Conservation (phyloP, 1,140 invertebrate genomes). For the Anagrus nilaparvatae region DNA sequence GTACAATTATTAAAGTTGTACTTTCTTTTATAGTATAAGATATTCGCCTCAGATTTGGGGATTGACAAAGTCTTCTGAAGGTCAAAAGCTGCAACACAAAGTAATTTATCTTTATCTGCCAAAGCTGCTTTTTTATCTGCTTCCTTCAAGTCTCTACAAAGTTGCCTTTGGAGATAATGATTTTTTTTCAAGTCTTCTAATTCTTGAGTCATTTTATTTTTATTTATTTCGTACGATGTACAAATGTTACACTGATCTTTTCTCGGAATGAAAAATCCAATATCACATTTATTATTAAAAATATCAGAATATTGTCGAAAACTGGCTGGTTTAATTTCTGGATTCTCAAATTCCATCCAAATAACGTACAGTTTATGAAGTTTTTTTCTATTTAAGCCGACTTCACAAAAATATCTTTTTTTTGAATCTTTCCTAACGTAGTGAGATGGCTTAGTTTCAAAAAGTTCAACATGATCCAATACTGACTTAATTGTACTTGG, state of each 20-base stretch:
- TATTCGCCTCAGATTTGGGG: conserved; percentile 26
- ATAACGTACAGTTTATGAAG: conserved; percentile 25
- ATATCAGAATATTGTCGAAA: conserved; percentile 25
- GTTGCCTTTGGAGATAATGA: conserved; percentile 25
- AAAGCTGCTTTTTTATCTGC: conserved; percentile 22
- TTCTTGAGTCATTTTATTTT: conserved; percentile 20
- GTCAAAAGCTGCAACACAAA: conserved; percentile 23
- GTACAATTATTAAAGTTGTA: conserved; percentile 27
- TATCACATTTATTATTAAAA: conserved; percentile 30
- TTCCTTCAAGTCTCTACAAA: conserved; percentile 25
- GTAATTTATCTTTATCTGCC: background rate
- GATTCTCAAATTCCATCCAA: conserved; percentile 16
- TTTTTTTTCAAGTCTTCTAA: conserved; percentile 16
- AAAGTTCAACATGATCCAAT: conserved; percentile 22
- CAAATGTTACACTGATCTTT: conserved; percentile 35
- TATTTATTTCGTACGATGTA: conserved; percentile 25
- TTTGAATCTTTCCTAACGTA: conserved; percentile 22
- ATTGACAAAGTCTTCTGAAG: conserved; percentile 29
- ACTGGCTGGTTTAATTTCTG: conserved; percentile 11
- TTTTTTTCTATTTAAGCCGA: conserved; percentile 25
- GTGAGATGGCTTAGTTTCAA: conserved; percentile 28
- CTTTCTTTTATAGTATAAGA: conserved; percentile 32
- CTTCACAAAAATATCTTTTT: conserved; percentile 28
- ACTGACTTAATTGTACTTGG: conserved; percentile 12
- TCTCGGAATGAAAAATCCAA: conserved; percentile 31